Evolutionary conservation across 2,797 vertebrate genomes (phyloP).

Genomic region (Knipowitschia caucasica): DNA sequence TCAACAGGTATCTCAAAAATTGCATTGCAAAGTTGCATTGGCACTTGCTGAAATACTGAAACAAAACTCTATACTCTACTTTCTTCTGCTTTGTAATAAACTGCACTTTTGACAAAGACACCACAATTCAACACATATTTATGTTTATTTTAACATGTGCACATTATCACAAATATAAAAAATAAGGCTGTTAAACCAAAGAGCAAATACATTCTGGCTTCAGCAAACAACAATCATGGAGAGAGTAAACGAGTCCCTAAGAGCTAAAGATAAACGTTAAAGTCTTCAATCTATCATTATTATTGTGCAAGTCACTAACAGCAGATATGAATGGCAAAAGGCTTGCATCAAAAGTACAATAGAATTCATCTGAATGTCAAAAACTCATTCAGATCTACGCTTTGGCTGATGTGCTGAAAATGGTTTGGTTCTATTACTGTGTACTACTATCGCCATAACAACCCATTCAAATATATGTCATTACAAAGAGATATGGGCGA

Average conservation of each 20-base stretch:
- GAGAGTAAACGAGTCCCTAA: background rate
- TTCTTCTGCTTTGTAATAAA: no score
- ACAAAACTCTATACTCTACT: no score
- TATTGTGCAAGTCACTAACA: background rate
- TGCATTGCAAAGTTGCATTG: no score
- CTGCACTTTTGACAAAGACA: no score
- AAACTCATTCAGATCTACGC: background rate
- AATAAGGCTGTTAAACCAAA: conserved; percentile 65
- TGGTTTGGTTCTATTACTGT: conserved; percentile 5
- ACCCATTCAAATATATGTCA: no score
- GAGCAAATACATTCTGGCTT: conserved; percentile 29
- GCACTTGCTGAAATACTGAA: no score
- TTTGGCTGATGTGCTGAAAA: conserved; percentile 5
- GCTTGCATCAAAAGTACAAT: background rate
- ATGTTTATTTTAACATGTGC: conserved; percentile 59
- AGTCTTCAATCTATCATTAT: background rate
- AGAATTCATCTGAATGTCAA: background rate
- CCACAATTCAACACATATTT: background rate
- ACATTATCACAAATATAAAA: conserved; percentile 51
- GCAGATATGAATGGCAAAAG: background rate
- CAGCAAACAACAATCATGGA: background rate
- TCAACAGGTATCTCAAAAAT: no score
- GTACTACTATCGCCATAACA: no score
- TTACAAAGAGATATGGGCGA: no score
- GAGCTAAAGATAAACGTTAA: background rate